A percentile compares a stretch with the other conserved stretches of the same genome.
Conservation (phyloP, 2,888 invertebrate genomes). For the Pimpla rufipes region DNA sequence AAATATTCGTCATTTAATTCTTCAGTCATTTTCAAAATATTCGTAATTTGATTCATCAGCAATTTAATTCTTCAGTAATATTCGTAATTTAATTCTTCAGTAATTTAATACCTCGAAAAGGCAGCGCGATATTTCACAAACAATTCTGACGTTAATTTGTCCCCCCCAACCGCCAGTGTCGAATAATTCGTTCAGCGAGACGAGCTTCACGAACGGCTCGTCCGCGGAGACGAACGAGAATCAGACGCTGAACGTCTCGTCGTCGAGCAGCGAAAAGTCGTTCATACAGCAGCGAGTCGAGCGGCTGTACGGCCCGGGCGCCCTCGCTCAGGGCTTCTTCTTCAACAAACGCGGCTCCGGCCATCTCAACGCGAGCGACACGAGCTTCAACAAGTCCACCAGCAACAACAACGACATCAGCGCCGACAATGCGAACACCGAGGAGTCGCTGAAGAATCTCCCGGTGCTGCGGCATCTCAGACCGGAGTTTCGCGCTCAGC, state of each 20-base stretch:
- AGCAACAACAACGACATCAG: slow-evolving; percentile 79
- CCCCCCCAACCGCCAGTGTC: slow-evolving; percentile 73
- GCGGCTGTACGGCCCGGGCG: slow-evolving; percentile 94
- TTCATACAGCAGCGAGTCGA: slow-evolving; percentile 96
- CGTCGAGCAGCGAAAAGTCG: slow-evolving; percentile 86
- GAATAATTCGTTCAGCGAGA: slow-evolving; percentile 77
- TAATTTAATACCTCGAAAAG: not conserved
- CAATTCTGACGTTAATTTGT: not conserved
- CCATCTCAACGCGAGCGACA: slow-evolving; percentile 82
- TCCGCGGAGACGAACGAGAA: slow-evolving; percentile 72
- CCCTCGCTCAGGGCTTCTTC: slow-evolving; percentile 94
- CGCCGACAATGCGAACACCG: slow-evolving; percentile 78
- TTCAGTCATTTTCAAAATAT: no score
- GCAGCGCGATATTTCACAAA: not conserved
- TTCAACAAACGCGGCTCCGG: slow-evolving; percentile 82
- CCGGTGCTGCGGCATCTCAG: slow-evolving; percentile 94
- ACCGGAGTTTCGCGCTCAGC: slow-evolving; percentile 94
- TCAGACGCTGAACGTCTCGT: slow-evolving; percentile 73
- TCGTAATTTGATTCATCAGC: no score
- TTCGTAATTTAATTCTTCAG: no score
- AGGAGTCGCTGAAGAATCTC: slow-evolving; percentile 86
- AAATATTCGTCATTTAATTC: no score
- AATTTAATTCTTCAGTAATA: no score
- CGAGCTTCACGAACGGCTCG: slow-evolving; percentile 79
- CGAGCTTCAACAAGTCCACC: slow-evolving; percentile 79